phyloP scores from a whole-genome alignment of 2,797 vertebrate genomes.

The Mormyrus hasselquistii region DNA sequence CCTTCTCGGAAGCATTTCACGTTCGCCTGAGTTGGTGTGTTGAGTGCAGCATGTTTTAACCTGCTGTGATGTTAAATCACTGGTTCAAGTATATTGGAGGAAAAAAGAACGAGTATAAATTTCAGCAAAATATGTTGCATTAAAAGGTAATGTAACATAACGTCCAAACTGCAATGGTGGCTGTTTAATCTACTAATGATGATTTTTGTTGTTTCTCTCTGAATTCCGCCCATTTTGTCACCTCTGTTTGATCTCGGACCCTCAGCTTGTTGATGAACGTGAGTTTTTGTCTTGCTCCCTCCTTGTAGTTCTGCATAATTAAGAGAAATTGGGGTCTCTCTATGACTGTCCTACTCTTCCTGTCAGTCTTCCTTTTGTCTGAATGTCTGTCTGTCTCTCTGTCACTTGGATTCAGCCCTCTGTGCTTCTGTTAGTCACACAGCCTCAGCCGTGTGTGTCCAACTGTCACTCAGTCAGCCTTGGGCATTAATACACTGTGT shows the following conservation, averaged over 20 bases:
- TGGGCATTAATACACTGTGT: not conserved
- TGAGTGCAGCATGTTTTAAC: not conserved
- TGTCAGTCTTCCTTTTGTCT: not conserved
- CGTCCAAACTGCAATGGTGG: not conserved
- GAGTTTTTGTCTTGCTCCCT: conserved; percentile 18
- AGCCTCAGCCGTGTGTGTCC: not conserved
- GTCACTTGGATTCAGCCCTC: not conserved
- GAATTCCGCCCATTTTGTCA: not conserved
- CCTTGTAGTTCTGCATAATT: not conserved
- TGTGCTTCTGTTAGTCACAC: not conserved
- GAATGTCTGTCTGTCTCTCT: not conserved
- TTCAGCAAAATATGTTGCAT: not conserved
- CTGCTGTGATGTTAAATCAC: not conserved
- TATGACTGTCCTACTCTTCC: not conserved
- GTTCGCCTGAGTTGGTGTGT: not conserved
- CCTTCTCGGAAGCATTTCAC: not conserved
- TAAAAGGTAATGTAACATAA: not conserved
- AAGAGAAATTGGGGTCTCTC: not conserved
- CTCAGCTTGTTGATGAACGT: conserved; percentile 29
- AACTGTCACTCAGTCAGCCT: not conserved
- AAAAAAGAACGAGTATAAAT: not conserved
- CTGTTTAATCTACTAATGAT: not conserved
- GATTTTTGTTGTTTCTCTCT: not conserved
- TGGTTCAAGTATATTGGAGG: not conserved
- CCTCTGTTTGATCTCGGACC: not conserved